Percentiles rank a stretch among this genome's conserved stretches.
These are phyloP conservation scores for Hyppa rectilinea DNA, from an alignment of 2,888 invertebrate species.

Conservation along the genomic window DNA sequence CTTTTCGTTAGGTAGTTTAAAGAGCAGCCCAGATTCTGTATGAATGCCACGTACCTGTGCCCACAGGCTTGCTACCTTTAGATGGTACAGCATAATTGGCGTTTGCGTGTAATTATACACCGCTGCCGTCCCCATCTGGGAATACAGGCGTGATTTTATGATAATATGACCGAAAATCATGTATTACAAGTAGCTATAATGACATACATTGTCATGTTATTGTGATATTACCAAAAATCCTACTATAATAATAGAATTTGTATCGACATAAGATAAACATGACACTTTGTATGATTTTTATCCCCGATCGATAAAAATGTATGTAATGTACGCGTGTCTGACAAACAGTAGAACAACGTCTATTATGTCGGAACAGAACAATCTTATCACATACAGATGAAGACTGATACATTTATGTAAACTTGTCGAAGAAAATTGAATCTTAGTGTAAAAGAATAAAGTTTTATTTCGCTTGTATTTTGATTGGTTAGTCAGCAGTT, in stretches of 20 bases:
- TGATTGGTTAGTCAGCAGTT: not conserved
- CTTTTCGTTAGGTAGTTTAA: too few species aligned
- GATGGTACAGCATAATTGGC: too few species aligned
- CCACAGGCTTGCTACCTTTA: too few species aligned
- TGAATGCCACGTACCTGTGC: too few species aligned
- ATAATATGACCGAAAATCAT: slow-evolving; percentile 3
- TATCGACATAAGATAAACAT: slow-evolving; percentile 38
- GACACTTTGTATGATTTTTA: too few species aligned
- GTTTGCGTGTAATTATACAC: too few species aligned
- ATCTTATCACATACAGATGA: slow-evolving; percentile 50
- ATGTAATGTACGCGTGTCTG: too few species aligned
- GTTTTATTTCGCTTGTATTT: not conserved
- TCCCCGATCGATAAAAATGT: too few species aligned
- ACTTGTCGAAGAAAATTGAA: not conserved
- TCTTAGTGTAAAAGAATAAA: not conserved
- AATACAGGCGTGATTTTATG: not conserved
- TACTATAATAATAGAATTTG: slow-evolving; percentile 16
- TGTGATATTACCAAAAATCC: not conserved
- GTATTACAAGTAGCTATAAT: slow-evolving; percentile 3
- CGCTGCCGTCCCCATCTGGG: not conserved
- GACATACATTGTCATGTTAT: slow-evolving; percentile 11
- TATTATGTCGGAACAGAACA: slow-evolving; percentile 25
- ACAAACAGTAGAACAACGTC: slow-evolving; percentile 26
- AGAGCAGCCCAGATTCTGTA: too few species aligned
- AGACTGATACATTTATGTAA: not conserved